Conservation (phyloP, 2,888 invertebrate genomes). For the Lamellibrachia columna region DNA sequence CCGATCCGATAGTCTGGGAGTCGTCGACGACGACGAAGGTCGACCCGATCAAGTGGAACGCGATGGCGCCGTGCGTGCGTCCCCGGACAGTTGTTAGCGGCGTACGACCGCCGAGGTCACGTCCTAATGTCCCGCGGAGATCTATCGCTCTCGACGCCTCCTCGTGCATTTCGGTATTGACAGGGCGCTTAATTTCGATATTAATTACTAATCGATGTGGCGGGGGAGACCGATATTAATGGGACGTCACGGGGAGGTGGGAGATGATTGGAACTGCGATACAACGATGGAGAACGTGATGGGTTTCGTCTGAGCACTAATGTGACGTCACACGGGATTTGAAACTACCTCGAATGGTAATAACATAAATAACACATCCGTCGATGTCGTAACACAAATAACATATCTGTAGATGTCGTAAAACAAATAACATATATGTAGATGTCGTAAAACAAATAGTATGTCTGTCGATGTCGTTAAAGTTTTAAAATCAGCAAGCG, state of each 20-base stretch:
- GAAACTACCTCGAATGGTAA: not conserved
- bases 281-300: not conserved
- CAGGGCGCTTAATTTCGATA: constrained; percentile 16
- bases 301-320: not conserved
- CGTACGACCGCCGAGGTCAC: not conserved
- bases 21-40: not conserved
- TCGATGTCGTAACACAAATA: constrained; percentile 3
- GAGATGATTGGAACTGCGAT: not conserved
- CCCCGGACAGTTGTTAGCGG: not conserved
- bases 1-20: not conserved
- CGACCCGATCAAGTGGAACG: not conserved
- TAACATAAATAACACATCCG: not conserved
- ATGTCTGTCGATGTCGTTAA: not conserved
- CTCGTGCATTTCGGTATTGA: not conserved
- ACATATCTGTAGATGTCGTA: not conserved
- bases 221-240: not conserved
- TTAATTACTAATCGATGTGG: not conserved
- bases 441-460: constrained; percentile 2
- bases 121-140: not conserved
- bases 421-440: not conserved
- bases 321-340: not conserved
- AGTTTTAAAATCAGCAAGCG: not conserved
- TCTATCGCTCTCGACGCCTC: not conserved
- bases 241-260: not conserved
- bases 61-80: not conserved